These are phyloP conservation scores for Agrotis ipsilon DNA, from an alignment of 2,888 invertebrate species.

Conservation along the genomic window DNA sequence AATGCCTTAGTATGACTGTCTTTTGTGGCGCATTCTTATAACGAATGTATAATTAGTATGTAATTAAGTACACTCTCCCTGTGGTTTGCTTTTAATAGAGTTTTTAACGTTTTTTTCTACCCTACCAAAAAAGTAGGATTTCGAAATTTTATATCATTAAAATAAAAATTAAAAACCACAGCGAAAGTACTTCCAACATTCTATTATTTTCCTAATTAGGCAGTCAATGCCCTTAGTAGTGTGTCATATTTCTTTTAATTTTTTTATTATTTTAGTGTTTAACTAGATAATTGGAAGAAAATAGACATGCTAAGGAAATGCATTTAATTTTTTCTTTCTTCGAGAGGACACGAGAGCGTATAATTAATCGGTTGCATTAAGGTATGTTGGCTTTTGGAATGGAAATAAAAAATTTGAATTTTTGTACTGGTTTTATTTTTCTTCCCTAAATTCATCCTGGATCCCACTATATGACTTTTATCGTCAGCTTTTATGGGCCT, in stretches of 20 bases:
- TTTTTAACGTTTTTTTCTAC: slow-evolving; percentile 48
- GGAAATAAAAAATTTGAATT: slow-evolving; percentile 84
- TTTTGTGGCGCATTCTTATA: slow-evolving; percentile 73
- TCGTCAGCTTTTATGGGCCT: not conserved
- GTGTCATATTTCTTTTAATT: slow-evolving; percentile 89
- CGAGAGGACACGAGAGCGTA: slow-evolving; percentile 75
- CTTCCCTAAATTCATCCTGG: not conserved
- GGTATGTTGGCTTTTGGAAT: slow-evolving; percentile 89
- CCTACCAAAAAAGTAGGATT: slow-evolving; percentile 57
- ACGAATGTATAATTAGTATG: slow-evolving; percentile 68
- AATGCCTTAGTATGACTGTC: slow-evolving; percentile 70
- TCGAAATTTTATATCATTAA: slow-evolving; percentile 50
- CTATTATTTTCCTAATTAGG: slow-evolving; percentile 76
- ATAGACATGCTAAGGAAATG: slow-evolving; percentile 84
- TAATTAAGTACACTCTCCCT: slow-evolving; percentile 75
- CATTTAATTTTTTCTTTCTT: slow-evolving; percentile 84
- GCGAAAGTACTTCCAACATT: slow-evolving; percentile 75
- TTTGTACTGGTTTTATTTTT: slow-evolving; percentile 62
- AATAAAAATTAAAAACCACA: slow-evolving; percentile 70
- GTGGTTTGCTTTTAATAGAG: slow-evolving; percentile 72
- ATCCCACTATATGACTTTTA: not conserved
- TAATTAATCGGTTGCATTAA: slow-evolving; percentile 80
- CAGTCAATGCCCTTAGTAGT: slow-evolving; percentile 80
- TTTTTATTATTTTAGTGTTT: slow-evolving; percentile 79
- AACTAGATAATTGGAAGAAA: slow-evolving; percentile 80